Conservation (phyloP, 2,113 vertebrate species). For the Anguilla japonica region DNA sequence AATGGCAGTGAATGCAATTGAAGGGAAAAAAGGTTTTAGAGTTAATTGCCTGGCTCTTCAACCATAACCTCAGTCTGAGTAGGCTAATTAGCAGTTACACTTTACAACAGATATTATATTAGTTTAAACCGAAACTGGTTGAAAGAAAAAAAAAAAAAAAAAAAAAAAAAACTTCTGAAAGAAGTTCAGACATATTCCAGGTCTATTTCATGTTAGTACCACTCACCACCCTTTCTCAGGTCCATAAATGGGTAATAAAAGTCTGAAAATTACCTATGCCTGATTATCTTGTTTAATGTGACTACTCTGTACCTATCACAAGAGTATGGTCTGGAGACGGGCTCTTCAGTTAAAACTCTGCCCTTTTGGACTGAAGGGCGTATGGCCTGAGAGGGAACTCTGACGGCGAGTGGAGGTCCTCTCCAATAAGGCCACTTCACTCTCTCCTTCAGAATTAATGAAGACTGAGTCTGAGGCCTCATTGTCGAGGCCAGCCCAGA, state of each 20-base stretch:
- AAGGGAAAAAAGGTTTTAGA: not conserved
- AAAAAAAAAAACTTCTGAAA: no score
- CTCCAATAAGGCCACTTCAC: conserved; percentile 47
- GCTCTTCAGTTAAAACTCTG: no score
- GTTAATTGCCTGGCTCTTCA: not conserved
- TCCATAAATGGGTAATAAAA: no score
- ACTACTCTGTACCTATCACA: no score
- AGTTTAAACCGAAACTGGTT: no score
- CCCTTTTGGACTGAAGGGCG: not conserved
- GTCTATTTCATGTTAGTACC: not conserved
- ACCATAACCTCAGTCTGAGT: not conserved
- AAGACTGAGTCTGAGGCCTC: conserved; percentile 74
- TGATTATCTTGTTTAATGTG: no score
- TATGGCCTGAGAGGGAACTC: not conserved
- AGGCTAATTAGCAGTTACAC: not conserved
- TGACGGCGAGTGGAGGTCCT: not conserved
- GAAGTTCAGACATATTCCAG: no score
- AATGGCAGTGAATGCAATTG: not conserved
- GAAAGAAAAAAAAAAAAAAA: no score
- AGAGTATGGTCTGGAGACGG: no score
- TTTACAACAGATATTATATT: not conserved
- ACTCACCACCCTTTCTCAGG: not conserved
- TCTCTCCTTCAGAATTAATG: conserved; percentile 74
- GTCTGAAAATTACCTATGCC: no score
- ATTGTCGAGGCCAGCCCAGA: conserved; percentile 68